Evolutionary conservation across 2,888 invertebrate genomes (phyloP), one percentile per base, ranked within the genome.

Genomic region (Lasius fuliginosus): DNA sequence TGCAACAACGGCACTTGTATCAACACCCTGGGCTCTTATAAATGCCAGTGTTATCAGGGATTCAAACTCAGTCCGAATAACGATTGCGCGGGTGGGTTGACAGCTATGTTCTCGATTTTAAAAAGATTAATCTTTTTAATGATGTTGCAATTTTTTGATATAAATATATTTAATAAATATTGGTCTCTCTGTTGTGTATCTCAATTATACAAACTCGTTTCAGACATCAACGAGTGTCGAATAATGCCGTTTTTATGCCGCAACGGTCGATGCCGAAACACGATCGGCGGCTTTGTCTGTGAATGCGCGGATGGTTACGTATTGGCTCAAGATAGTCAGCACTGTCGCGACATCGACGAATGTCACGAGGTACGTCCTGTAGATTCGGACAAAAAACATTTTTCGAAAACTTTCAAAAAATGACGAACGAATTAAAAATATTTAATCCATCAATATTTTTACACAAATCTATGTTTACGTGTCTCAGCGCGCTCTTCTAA

Each of bases 201-300:
- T 56, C 4, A 6, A 65, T 87, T 15, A n/a, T n/a, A 46, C 1
- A 74, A 79, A 76, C 33, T 56, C 46, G 1, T 88, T 87, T 11
- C 88, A 97, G 97, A 97, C 94, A 96, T 98, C 84, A 98, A 98
- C 95, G 98, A 98, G 95, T 98, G 98, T 91, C 96, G 97, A 90
- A 97, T 97, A 93, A 97, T 97, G 96, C 97, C 98, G 69, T 97
- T 97, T 95, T 96, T 98, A 82, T 99, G 99, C 93, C 96, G 98
- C 90, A 98, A 98, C 93, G 98, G 98, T 0, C 96, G 97, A 74
- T 98, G 98, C 92, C 96, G 97, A 89, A 98, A 98, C 95, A 97
- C 97, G 1, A 95, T 97, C 83, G 98, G 98, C 46, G 97, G 97
- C 30, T 98, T 97, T 95, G 96, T 96, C 87, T 98, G 98, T 95